These are phyloP conservation scores for Moxostoma hubbsi DNA, from an alignment of 2,797 vertebrate genomes.

Conservation along the genomic window DNA sequence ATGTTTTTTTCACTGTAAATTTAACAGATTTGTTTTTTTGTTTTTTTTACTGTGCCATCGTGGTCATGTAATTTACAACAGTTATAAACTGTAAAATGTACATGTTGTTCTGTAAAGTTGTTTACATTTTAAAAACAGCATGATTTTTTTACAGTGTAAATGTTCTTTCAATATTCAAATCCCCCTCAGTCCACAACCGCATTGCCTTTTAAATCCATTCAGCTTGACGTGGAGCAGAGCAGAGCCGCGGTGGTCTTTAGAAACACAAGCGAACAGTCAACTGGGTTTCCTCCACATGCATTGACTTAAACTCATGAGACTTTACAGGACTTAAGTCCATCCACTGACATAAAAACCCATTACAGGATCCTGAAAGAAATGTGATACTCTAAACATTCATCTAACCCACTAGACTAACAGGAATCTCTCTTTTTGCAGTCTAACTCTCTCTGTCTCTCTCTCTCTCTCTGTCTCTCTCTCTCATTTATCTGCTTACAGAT, in stretches of 20 bases:
- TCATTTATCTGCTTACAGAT: slow-evolving; percentile 26
- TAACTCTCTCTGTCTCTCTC: slow-evolving; percentile 9
- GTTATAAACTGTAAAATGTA: no score
- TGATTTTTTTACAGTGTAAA: not conserved
- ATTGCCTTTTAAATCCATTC: not conserved
- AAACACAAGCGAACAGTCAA: slow-evolving; percentile 51
- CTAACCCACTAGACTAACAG: slow-evolving; percentile 22
- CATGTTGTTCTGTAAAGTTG: no score
- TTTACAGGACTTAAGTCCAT: slow-evolving; percentile 50
- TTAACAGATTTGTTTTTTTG: no score
- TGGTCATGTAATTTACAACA: no score
- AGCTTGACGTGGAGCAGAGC: slow-evolving; percentile 52
- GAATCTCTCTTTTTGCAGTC: not conserved
- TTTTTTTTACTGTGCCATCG: no score
- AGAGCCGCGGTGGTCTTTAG: slow-evolving; percentile 48
- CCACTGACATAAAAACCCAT: slow-evolving; percentile 43
- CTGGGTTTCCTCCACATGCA: slow-evolving; percentile 48
- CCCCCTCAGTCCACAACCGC: not conserved
- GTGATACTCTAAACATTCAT: slow-evolving; percentile 50
- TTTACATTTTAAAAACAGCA: no score
- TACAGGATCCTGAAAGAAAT: slow-evolving; percentile 48
- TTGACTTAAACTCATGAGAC: slow-evolving; percentile 54
- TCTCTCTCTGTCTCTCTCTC: slow-evolving; percentile 15
- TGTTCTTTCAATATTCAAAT: not conserved
- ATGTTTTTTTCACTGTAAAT: no score